Percentiles rank a stretch among this genome's conserved stretches.
These are phyloP conservation scores for Polia nebulosa DNA, from an alignment of 2,888 invertebrate genomes.

Conservation along the genomic window DNA sequence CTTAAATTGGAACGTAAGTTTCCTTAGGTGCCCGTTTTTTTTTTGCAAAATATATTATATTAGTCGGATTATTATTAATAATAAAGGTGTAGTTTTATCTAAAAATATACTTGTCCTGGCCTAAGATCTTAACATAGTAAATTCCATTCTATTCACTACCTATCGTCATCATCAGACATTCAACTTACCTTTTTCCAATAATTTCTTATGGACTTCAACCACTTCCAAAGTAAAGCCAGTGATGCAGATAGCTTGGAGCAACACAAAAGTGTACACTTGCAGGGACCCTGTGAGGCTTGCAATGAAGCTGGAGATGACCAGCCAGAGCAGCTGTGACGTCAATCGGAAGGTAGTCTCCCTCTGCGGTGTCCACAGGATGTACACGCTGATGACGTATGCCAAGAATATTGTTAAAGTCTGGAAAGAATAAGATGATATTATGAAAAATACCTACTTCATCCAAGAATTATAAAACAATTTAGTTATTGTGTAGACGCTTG, in stretches of 20 bases:
- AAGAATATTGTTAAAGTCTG: conserved; percentile 93
- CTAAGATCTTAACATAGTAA: not conserved
- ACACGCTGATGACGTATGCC: conserved; percentile 93
- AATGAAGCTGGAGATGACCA: conserved; percentile 94
- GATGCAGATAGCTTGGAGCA: conserved; percentile 92
- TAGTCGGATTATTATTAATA: no score
- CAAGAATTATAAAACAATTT: not conserved
- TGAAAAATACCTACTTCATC: not conserved
- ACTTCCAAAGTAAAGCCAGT: conserved; percentile 92
- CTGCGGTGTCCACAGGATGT: conserved; percentile 94
- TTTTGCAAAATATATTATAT: no score
- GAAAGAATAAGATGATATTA: conserved; percentile 7
- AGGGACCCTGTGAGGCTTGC: conserved; percentile 94
- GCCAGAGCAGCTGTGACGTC: conserved; percentile 94
- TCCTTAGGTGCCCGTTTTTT: no score
- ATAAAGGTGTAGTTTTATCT: not conserved
- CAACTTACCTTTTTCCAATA: conserved; percentile 86
- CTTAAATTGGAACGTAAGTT: no score
- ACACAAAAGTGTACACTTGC: conserved; percentile 94
- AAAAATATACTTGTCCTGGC: not conserved
- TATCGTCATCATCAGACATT: no score
- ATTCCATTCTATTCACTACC: no score
- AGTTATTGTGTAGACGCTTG: no score
- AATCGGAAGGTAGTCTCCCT: conserved; percentile 93
- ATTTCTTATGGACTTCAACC: conserved; percentile 89